A percentile compares a stretch with the other conserved stretches of the same genome.
phyloP scores from a whole-genome alignment of 2,797 vertebrate species.

The Tenualosa thibaudeaui region DNA sequence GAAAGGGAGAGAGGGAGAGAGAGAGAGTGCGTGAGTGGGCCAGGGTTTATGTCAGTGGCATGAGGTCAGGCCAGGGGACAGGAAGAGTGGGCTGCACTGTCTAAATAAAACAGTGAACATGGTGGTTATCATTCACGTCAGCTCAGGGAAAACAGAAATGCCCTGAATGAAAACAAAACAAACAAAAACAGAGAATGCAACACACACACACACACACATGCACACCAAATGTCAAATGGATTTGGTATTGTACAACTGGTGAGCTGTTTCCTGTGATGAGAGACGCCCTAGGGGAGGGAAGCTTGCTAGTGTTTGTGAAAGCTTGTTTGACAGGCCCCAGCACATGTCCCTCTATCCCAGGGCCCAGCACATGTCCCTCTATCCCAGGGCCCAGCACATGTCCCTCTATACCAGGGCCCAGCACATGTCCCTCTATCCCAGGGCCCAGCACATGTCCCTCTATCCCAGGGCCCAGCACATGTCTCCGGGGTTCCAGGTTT shows the following conservation, averaged over 20 bases:
- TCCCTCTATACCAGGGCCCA: not conserved
- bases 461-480: no score
- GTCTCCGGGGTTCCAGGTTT: not conserved
- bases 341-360: not conserved
- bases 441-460: not conserved
- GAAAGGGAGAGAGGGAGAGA: not conserved
- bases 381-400: not conserved
- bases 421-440: not conserved
- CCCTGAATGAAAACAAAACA: not conserved
- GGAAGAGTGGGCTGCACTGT: slow-evolving; percentile 14
- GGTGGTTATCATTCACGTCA: slow-evolving; percentile 3
- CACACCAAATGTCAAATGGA: slow-evolving; percentile 23
- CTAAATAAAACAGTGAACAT: slow-evolving; percentile 22
- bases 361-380: not conserved
- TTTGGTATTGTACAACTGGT: slow-evolving; percentile 17
- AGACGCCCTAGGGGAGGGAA: not conserved
- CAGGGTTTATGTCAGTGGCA: not conserved
- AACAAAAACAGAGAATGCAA: not conserved
- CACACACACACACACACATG: slow-evolving; percentile 9
- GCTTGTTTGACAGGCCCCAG: slow-evolving; percentile 14
- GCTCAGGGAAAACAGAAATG: slow-evolving; percentile 7
- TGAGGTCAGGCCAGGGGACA: slow-evolving; percentile 21
- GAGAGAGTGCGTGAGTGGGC: not conserved
- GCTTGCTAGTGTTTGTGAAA: not conserved
- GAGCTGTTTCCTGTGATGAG: slow-evolving; percentile 19